Percentiles rank a stretch among this genome's conserved stretches.
phyloP scores from a whole-genome alignment of 2,113 vertebrate species.

The Pteropus alecto region DNA sequence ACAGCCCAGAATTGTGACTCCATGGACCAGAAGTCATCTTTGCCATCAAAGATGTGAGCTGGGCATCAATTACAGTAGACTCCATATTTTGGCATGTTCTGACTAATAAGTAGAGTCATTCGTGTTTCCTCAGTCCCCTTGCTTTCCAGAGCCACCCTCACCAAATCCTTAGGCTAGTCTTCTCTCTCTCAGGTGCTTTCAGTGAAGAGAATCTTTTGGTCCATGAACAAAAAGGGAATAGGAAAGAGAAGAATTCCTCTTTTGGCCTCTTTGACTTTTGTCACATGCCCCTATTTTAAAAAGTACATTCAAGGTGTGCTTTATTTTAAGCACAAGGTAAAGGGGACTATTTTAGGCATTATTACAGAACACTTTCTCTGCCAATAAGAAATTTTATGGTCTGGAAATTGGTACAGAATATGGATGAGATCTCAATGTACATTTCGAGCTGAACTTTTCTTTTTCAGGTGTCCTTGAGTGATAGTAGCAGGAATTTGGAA shows the following conservation, averaged over 20 bases:
- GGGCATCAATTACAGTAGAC: accelerated
- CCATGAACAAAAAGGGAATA: background rate
- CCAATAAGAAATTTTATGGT: conserved; percentile 66
- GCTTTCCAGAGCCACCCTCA: background rate
- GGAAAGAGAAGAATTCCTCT: background rate
- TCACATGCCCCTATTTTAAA: background rate
- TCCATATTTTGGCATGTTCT: background rate
- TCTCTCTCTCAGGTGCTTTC: background rate
- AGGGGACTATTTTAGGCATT: conserved; percentile 29
- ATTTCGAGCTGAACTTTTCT: conserved; percentile 15
- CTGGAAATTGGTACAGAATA: conserved; percentile 65
- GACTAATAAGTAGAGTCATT: too few relatives aligned
- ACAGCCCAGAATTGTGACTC: background rate
- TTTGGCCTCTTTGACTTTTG: conserved; percentile 18
- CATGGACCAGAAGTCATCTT: background rate
- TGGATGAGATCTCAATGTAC: conserved; percentile 54
- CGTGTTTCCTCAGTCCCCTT: background rate
- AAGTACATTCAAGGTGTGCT: conserved; percentile 10
- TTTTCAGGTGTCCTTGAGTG: conserved; percentile 49
- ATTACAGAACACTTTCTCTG: conserved; percentile 47
- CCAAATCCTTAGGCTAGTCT: background rate
- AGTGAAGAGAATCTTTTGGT: background rate
- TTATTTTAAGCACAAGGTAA: conserved; percentile 32
- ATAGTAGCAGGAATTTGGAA: background rate
- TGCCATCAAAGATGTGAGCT: background rate